Base-by-base conservation (phyloP, 2,888 invertebrate genomes). In the Eupsilia transversa region DNA sequence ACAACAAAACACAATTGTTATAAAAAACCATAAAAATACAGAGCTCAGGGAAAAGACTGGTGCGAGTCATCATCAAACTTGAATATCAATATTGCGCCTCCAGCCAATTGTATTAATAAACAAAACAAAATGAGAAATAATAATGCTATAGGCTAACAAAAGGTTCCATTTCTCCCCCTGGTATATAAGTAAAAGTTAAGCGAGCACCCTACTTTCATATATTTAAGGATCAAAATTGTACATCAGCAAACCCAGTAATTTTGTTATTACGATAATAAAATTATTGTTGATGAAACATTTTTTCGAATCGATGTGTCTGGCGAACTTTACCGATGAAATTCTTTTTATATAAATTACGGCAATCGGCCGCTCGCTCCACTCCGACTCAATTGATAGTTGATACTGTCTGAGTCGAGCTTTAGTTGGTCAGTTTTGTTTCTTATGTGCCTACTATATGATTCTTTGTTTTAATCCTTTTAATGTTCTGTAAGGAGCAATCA, bases 121-220 rank as follows among this genome's bases (percentile, higher is more conserved):
- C 96, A 96, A 96, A 96, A 96, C 96, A 96, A 96, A 96, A 96
- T 96, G 96, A 95, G 95, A 96, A 96, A 96, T 96, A 96, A 96
- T 96, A 96, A 96, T 95, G 94, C 96, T 96, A 96, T 95, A 95
- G 96, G 94, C 96, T 94, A 96, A 96, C 96, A 96, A 96, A 96
- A 96, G 96, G 95, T 95, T 95, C 94, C 95, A 96, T 96, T 96
- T 96, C 96, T 96, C 96, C 96, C 96, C 96, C 92, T 92, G 92
- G 93, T 93, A 94, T 92, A 93, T 93, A 92, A 91, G 91, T 89
- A 88, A 92, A 91, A 80, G 92, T 77, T 89, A 88, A 88, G 95
- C 94, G 92, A 92, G 89, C 87, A 93, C 93, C 90, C 92, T 95
- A 95, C 93, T 80, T 85, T 85, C 84, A 84, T 85, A 88, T 87